phyloP scores from a whole-genome alignment of 2,888 invertebrate genomes.

The Pterobdella sp. region DNA sequence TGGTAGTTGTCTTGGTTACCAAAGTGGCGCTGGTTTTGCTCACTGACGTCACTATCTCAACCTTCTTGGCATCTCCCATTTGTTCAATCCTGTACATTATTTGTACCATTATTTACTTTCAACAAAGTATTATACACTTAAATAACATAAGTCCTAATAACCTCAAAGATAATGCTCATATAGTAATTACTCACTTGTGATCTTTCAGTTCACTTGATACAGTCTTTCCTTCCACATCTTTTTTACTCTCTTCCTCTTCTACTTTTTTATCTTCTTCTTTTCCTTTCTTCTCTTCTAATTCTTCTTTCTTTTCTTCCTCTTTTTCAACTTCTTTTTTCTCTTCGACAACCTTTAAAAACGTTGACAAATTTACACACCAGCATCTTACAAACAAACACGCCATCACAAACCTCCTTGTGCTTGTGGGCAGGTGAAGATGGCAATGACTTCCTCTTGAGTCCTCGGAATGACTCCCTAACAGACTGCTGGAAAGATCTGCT shows the following conservation, averaged over 20 bases:
- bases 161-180: background rate
- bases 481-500: slow-evolving; percentile 92
- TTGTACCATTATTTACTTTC: too few relatives aligned
- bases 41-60: slow-evolving; percentile 22
- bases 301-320: background rate
- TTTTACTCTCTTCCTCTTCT: background rate
- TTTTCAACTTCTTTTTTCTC: background rate
- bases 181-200: slow-evolving; percentile 17
- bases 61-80: slow-evolving; percentile 16
- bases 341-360: background rate
- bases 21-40: background rate
- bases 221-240: slow-evolving; percentile 1
- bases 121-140: too few relatives aligned
- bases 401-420: background rate
- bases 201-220: slow-evolving; percentile 24
- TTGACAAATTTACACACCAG: background rate
- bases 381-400: background rate
- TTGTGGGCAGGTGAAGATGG: background rate
- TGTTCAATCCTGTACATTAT: slow-evolving; percentile 26
- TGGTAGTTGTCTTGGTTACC: slow-evolving; percentile 20
- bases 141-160: too few relatives aligned
- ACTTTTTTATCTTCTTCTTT: background rate
- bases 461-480: slow-evolving; percentile 84
- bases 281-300: background rate
- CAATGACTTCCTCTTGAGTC: slow-evolving; percentile 21